Evolutionary conservation across 2,113 vertebrate species (phyloP).

Genomic region (Clarias macrocephalus): DNA sequence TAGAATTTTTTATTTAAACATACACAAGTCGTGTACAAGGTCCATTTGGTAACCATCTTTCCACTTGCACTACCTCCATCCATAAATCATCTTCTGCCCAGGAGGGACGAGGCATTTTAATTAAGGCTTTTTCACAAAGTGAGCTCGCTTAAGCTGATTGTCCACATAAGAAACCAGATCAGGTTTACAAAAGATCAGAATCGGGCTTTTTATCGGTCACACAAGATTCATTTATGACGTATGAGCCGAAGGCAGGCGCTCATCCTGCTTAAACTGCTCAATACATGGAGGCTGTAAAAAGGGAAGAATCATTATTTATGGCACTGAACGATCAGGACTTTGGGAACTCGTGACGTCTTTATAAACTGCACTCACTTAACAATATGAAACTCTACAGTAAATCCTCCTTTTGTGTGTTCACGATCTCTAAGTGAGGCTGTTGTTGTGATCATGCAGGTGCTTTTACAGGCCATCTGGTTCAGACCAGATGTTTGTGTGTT

Average conservation of each 20-base stretch:
- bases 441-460: not conserved
- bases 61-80: not conserved
- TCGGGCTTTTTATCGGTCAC: not conserved
- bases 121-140: conserved; percentile 4
- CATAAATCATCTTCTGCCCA: not conserved
- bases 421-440: not conserved
- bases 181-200: not conserved
- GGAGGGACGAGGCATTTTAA: conserved; percentile 6
- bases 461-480: not conserved
- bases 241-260: not conserved
- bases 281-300: not conserved
- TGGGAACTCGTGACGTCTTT: not conserved
- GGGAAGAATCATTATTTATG: not conserved
- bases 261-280: not conserved
- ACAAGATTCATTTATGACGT: not conserved
- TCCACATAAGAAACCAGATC: not conserved
- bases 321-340: not conserved
- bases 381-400: too few relatives aligned
- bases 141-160: not conserved
- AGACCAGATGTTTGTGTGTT: not conserved
- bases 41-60: not conserved
- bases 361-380: not conserved
- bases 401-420: not conserved
- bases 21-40: not conserved
- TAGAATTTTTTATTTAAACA: too few relatives aligned